Percentiles rank a stretch among this genome's conserved stretches.
Evolutionary conservation across 2,888 invertebrate species (phyloP).

Genomic region (Poecilus cupreus): DNA sequence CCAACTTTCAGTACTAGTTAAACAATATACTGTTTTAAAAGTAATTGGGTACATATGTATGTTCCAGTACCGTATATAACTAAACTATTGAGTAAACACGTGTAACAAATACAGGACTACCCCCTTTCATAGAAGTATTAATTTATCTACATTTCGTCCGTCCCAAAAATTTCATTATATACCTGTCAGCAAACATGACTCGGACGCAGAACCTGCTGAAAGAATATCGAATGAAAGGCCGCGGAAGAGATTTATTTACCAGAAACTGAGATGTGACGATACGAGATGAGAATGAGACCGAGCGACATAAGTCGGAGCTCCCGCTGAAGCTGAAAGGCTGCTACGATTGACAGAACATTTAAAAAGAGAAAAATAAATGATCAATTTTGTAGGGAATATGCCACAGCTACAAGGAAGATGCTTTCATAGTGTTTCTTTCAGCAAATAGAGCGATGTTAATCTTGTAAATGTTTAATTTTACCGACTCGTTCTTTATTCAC

Average conservation of each 20-base stretch:
- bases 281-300: not conserved
- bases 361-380: conserved; percentile 18
- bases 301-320: not conserved
- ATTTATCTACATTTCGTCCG: conserved; percentile 9
- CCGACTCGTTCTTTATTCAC: too few species aligned
- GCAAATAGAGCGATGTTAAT: too few species aligned
- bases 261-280: conserved; percentile 29
- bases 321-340: not conserved
- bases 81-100: too few species aligned
- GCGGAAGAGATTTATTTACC: conserved; percentile 12
- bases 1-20: too few species aligned
- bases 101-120: too few species aligned
- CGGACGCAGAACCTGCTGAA: not conserved
- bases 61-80: too few species aligned
- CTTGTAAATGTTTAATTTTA: too few species aligned
- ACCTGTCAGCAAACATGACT: not conserved
- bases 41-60: too few species aligned
- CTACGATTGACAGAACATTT: conserved; percentile 18
- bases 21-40: too few species aligned
- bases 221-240: conserved; percentile 20
- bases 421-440: too few species aligned
- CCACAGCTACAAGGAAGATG: too few species aligned
- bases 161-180: not conserved
- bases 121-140: not conserved
- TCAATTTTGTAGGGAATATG: not conserved